Conservation (phyloP, 35 echinoderm and acorn worm species). For the Acanthaster planci region DNA sequence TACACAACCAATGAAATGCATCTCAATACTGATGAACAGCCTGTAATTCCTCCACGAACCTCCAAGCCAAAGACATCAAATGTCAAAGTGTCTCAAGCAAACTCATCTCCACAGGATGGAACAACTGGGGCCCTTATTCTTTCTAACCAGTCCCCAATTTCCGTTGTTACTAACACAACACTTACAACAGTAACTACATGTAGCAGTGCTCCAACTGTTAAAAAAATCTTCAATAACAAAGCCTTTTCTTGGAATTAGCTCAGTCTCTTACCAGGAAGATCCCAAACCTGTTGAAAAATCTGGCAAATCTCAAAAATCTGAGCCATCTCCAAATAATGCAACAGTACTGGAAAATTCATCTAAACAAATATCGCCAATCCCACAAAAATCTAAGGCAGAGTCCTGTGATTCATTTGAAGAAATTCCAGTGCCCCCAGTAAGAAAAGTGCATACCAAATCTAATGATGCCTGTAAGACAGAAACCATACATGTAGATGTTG, state of each 20-base stretch:
- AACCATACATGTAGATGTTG: not conserved
- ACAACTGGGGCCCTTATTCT: not conserved
- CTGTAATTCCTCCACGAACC: not conserved
- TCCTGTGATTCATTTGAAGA: not conserved
- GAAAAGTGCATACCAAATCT: not conserved
- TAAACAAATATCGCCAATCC: not conserved
- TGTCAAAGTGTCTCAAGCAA: not conserved
- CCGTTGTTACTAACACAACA: not conserved
- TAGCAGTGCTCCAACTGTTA: not conserved
- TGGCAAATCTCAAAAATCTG: not conserved
- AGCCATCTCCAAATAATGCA: not conserved
- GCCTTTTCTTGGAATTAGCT: no score
- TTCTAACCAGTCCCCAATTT: not conserved
- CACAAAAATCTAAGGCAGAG: not conserved
- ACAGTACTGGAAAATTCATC: no score
- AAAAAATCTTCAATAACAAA: not conserved
- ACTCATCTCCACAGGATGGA: not conserved
- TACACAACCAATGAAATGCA: not conserved
- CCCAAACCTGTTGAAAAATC: not conserved
- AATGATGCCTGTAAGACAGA: not conserved
- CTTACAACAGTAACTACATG: not conserved
- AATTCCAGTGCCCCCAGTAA: constrained; percentile 1
- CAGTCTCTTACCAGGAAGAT: not conserved
- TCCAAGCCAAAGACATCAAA: not conserved
- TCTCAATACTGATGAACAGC: not conserved